Evolutionary conservation across 2,113 vertebrate species (phyloP).

Genomic region (Psittacus erithacus): DNA sequence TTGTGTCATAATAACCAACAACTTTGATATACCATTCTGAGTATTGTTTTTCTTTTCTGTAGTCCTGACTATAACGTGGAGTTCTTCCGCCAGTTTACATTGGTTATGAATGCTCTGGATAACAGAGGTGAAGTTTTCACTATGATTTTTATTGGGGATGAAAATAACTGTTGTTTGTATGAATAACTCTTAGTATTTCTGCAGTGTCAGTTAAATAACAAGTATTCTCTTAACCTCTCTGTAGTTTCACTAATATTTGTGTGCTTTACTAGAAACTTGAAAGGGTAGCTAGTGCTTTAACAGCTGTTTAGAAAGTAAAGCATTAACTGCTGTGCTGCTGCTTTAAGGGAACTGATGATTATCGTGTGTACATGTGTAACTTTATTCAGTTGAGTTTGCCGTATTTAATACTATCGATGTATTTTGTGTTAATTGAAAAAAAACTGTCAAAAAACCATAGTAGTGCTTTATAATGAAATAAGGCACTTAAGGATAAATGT

Average conservation of each 20-base stretch:
- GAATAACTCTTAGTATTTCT: too few relatives aligned
- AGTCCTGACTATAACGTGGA: conserved; percentile 98
- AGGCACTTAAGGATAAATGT: background rate
- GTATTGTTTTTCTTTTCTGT: conserved; percentile 60
- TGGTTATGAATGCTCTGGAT: conserved; percentile 99
- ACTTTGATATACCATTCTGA: background rate
- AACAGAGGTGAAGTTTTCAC: conserved; percentile 88
- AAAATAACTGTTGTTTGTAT: background rate
- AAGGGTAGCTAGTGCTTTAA: background rate
- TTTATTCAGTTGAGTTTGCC: background rate
- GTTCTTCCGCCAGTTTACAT: conserved; percentile 93
- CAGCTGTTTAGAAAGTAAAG: background rate
- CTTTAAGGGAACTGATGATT: background rate
- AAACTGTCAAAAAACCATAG: background rate
- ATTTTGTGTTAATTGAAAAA: background rate
- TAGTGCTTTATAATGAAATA: background rate
- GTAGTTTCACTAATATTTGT: too few relatives aligned
- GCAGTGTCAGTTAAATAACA: too few relatives aligned
- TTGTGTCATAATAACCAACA: background rate
- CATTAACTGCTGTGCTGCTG: background rate
- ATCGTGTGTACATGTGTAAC: background rate
- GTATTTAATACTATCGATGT: fast-evolving
- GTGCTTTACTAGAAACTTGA: too few relatives aligned
- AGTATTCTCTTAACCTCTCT: too few relatives aligned
- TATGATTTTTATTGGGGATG: background rate